Evolutionary conservation across 53 echinoderm and acorn worm species (phyloP), one percentile per base, ranked within the genome.

Genomic region (Apostichopus leukothele): DNA sequence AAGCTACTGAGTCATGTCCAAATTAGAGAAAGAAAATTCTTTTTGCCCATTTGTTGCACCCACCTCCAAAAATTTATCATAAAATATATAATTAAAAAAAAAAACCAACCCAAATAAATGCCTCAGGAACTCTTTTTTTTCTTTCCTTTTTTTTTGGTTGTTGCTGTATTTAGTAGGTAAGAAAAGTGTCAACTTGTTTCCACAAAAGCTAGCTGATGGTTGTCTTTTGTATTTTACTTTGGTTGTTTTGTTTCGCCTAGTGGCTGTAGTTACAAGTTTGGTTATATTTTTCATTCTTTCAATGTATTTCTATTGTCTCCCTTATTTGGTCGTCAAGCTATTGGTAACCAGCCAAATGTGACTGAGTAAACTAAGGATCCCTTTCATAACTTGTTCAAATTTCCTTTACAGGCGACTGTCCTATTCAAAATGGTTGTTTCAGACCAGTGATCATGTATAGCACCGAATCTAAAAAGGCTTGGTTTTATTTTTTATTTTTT

Each of bases 301-400:
- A 63, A 63, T 63, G 63, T 63, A 13, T 63, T 63, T 11, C 16
- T 63, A 63, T 63, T 63, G 63, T 63, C 63, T 63, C 63, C 16
- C 12, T 4, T 16, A 13, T 11, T 63, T 63, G 12, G 16, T 79
- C n/a, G 79, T 19, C 77, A 9, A 52, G 51, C 79, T 79, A 52
- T 79, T 79, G 79, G 12, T 12, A 13, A 79, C 51, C 79, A 79
- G n/a, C 50, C 79, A 79, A 79, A 79, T 79, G 79, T 79, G 79
- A 79, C 79, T 52, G 50, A 79, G 53, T 79, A 79, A 39, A 50
- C 79, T 16, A 63, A 16, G 12, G 11, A 63, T 63, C 4, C 63
- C 63, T 63, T 63, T 63, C 63, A 63, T 63, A 63, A 63, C 11
- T 16, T 4, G 4, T 16, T 13, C 11, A 13, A 63, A 13, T 63